Evolutionary conservation across 2,113 vertebrate species (phyloP), one percentile per base, ranked within the genome.

Genomic region (Saccopteryx bilineata): DNA sequence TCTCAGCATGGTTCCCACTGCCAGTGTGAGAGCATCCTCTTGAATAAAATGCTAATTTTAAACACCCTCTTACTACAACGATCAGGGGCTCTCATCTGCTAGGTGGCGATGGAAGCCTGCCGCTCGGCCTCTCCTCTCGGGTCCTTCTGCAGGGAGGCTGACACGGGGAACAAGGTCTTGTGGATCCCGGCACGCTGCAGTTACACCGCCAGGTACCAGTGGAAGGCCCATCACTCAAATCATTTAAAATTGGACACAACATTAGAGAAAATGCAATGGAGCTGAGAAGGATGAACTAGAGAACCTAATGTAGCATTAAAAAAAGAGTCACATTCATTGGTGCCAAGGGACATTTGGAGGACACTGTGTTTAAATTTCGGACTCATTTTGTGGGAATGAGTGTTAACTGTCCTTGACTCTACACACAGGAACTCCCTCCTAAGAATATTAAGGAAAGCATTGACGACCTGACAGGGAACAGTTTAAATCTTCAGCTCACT

Each of bases 21-120:
- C 58, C 58, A 48, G n/a, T 74, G 6, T 95, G 75, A 84, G 93
- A 87, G 96, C 66, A 95, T 96, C 91, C 96, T 97, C 87, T 96
- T 76, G 83, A 96, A 96, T 93, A 97, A 96, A 94, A 94, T 90
- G 90, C 93, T 94, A 91, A 97, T 97, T 97, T 96, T 90, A 96
- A 96, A 95, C 94, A 80, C 52, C 48, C 93, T 96, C 95, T 96
- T 97, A 97, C 93, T 97, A 96, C 94, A 96, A 97, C 87, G 87
- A 85, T 68, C 97, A 91, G 94, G 89, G 97, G 83, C 96, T 92
- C 61, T 75, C 89, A 94, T 69, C 74, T 95, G 94, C 96, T 94
- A 96, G 91, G 89, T 50, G 96, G 87, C 96, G 97, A 93, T 97
- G 97, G 93, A 95, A 96, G 91, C 39, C 87, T 58, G 61, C 60